A percentile compares a stretch with the other conserved stretches of the same genome.
Evolutionary conservation across 2,797 vertebrate species (phyloP).

Genomic region (Mionectes olivaceus): DNA sequence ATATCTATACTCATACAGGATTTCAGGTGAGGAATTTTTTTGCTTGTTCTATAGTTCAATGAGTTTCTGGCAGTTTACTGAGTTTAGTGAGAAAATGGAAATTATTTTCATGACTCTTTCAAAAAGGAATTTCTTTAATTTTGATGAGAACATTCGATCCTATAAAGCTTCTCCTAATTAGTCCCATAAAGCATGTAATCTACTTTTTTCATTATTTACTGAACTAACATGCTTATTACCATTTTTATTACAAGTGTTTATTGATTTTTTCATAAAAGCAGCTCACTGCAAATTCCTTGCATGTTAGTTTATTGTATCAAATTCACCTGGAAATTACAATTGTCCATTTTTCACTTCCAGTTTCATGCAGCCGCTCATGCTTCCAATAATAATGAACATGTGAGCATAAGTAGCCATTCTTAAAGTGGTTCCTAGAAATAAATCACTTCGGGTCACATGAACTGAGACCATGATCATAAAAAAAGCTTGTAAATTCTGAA

Average conservation of each 20-base stretch:
- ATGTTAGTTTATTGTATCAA: slow-evolving; percentile 6
- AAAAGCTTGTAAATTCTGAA: not conserved
- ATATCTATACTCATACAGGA: not conserved
- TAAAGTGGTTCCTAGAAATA: not conserved
- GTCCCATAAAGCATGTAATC: slow-evolving; percentile 26
- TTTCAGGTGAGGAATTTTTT: not conserved
- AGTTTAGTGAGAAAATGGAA: not conserved
- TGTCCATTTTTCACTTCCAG: not conserved
- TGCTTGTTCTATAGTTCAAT: not conserved
- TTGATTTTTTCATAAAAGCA: slow-evolving; percentile 56
- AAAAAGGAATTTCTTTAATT: slow-evolving; percentile 51
- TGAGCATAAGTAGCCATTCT: rapidly evolving
- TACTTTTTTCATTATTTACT: slow-evolving; percentile 56
- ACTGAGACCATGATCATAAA: not conserved
- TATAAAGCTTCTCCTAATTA: slow-evolving; percentile 56
- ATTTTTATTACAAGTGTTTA: slow-evolving; percentile 57
- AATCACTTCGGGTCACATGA: not conserved
- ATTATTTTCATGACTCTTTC: slow-evolving; percentile 2
- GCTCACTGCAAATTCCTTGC: slow-evolving; percentile 11
- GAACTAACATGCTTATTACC: slow-evolving; percentile 23
- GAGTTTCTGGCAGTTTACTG: not conserved
- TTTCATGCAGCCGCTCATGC: not conserved
- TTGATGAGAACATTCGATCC: slow-evolving; percentile 9
- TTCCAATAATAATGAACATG: not conserved
- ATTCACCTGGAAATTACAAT: not conserved